Conservation (phyloP, 2,797 vertebrate species). For the Anniella stebbinsi region DNA sequence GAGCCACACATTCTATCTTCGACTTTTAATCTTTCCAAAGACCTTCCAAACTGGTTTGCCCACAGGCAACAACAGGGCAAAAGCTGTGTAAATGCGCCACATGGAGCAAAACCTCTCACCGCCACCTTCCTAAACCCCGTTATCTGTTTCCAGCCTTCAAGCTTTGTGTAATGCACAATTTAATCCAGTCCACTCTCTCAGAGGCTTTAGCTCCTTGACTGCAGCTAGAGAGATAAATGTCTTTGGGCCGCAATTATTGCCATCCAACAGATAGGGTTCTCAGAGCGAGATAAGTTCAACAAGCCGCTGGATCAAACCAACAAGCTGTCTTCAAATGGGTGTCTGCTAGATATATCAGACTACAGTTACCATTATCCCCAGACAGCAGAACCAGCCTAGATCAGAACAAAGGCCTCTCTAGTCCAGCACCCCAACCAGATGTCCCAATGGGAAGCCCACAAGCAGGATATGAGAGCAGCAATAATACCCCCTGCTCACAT, state of each 20-base stretch:
- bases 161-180: background rate
- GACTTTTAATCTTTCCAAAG: background rate
- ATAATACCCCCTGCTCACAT: too few relatives aligned
- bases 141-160: background rate
- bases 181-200: background rate
- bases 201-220: background rate
- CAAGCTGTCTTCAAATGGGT: too few relatives aligned
- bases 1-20: background rate
- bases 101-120: background rate
- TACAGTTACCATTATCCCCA: too few relatives aligned
- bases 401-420: too few relatives aligned
- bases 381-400: too few relatives aligned
- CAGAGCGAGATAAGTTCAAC: too few relatives aligned
- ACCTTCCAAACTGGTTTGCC: background rate
- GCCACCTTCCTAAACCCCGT: background rate
- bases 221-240: background rate
- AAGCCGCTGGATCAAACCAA: too few relatives aligned
- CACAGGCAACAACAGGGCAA: background rate
- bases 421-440: too few relatives aligned
- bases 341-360: too few relatives aligned
- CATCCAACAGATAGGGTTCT: background rate
- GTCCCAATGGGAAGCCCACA: too few relatives aligned
- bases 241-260: too few relatives aligned
- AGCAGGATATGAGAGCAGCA: too few relatives aligned
- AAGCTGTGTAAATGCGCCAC: background rate